phyloP scores from a whole-genome alignment of 2,888 invertebrate genomes.

The Apamea anceps region DNA sequence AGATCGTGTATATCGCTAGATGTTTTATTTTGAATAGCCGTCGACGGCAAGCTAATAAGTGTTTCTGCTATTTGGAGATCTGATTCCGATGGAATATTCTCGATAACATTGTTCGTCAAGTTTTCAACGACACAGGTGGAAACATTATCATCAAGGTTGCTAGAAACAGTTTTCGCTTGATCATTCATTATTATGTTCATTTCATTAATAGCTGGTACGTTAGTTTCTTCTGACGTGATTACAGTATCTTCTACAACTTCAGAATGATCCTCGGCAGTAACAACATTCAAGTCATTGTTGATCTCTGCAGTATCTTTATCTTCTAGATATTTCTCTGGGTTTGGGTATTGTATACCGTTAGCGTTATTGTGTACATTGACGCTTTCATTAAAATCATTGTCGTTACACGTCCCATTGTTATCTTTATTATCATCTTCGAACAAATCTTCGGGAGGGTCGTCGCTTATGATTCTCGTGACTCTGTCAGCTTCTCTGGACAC shows the following conservation, averaged over 20 bases:
- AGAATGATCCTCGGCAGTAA: conserved; percentile 33
- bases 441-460: conserved; percentile 86
- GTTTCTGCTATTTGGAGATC: conserved; percentile 89
- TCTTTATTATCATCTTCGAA: conserved; percentile 87
- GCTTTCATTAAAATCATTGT: conserved; percentile 72
- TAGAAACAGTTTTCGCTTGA: conserved; percentile 29
- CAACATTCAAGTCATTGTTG: conserved; percentile 51
- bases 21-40: conserved; percentile 81
- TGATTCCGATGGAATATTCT: conserved; percentile 84
- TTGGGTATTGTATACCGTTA: conserved; percentile 47
- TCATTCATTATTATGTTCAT: conserved; percentile 38
- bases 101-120: conserved; percentile 50
- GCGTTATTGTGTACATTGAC: conserved; percentile 55
- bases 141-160: conserved; percentile 33
- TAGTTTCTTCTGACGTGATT: conserved; percentile 25
- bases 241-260: conserved; percentile 51
- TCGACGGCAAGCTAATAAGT: conserved; percentile 85
- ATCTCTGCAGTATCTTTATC: conserved; percentile 42
- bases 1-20: conserved; percentile 69
- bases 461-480: conserved; percentile 83
- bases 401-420: conserved; percentile 61
- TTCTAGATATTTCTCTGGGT: conserved; percentile 52
- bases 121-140: conserved; percentile 37
- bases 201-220: conserved; percentile 25
- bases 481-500: conserved; percentile 86